Conservation (phyloP, 2,888 invertebrate species). For the Erpobdella octoculata region DNA sequence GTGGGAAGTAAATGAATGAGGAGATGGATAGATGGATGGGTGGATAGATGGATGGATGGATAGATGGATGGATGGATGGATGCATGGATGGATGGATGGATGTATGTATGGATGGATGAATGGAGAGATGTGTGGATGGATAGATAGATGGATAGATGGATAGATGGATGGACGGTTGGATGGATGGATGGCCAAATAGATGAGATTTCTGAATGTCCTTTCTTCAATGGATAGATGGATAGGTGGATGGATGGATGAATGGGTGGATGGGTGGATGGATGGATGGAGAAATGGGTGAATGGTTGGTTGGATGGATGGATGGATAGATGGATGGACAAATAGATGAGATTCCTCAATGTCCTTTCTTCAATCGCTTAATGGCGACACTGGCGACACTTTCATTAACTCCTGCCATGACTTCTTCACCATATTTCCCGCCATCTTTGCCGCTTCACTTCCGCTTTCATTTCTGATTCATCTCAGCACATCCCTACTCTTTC, state of each 20-base stretch:
- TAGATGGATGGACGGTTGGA: background rate
- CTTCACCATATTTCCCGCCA: constrained; percentile 5
- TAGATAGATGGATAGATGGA: background rate
- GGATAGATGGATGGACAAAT: background rate
- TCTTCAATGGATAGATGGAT: too few relatives aligned
- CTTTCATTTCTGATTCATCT: background rate
- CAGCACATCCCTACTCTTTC: too few relatives aligned
- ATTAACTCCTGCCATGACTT: background rate
- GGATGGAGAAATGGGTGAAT: background rate
- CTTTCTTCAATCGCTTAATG: background rate
- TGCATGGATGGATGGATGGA: background rate
- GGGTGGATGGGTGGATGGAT: background rate
- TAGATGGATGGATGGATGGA: background rate
- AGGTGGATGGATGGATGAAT: background rate
- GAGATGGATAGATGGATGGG: background rate
- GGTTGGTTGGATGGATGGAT: background rate
- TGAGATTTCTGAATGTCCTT: too few relatives aligned
- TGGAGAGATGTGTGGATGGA: too few relatives aligned
- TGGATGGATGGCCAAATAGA: background rate
- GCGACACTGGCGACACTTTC: background rate
- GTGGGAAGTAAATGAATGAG: background rate
- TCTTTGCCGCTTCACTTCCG: constrained; percentile 8
- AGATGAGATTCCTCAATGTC: too few relatives aligned
- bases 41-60: background rate
- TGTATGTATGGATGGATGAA: background rate